Evolutionary conservation across 2,797 vertebrate genomes (phyloP), one percentile per base, ranked within the genome.

Genomic region (Decapterus maruadsi): DNA sequence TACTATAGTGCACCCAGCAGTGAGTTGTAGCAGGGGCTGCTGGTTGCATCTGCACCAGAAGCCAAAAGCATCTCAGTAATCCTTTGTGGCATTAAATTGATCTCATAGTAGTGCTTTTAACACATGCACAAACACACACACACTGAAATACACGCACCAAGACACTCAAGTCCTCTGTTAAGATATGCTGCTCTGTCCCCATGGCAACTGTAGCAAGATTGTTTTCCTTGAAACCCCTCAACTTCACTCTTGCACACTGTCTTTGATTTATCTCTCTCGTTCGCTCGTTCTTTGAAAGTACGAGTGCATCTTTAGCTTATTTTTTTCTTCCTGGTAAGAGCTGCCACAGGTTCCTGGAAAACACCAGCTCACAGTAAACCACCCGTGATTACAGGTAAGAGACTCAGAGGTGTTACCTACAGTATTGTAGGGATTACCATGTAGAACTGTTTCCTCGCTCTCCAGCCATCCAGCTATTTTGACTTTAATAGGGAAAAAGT

Each of bases 161-260:
- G 31, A 71, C 69, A 29, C 17, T 56, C 13, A 29, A 42, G 38
- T 26, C 68, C 46, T 29, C 45, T 55, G 14, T 38, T 57, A 77
- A 77, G 73, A 75, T 9, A 3, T 61, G 64, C 69, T 68, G 63
- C 76, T 68, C 78, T 70, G 88, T 93, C 81, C 84, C 90, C 91
- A 93, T 92, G 85, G 91, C 88, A 92, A 93, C 92, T 78, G 89
- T 20, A 77, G 81, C 63, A 78, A 73, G 56, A 76, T 75, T 5
- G 0, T 36, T 76, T 77, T 62, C 45, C 86, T 75, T 81, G 67
- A 77, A 86, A 64, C 19, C 63, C 63, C n/a, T 80, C 57, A 62
- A 54, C 29, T 45, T 78, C 56, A n/a, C 22, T 70, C 68, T 70
- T 55, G 50, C 67, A 19, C 67, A 42, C 72, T 6, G 19, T 73